Evolutionary conservation across 2,113 vertebrate species (phyloP), one percentile per base, ranked within the genome.

Genomic region (Ornithorhynchus anatinus): DNA sequence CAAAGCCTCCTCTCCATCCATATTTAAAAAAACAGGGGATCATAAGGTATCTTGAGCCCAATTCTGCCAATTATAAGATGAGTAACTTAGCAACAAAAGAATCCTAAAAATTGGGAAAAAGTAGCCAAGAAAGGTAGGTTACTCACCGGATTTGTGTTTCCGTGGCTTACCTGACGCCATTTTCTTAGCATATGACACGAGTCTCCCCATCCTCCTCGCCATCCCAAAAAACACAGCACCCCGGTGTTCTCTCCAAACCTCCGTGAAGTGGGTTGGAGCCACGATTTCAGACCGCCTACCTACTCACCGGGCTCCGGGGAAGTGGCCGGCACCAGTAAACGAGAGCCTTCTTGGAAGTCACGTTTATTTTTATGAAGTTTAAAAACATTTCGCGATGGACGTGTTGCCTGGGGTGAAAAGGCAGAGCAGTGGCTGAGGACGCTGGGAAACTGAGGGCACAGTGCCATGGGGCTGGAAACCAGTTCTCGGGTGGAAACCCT

Each of bases 81-180:
- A 75, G 40, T 1, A 7, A 54, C 64, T 72, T 51, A 54, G 38
- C 64, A 60, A 37, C 67, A 48, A 83, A 60, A 38, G 64, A 0
- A 36, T 59, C 58, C 11, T 35, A 61, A 81, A 80, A 56, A 48
- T 5, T 72, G 61, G 80, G 54, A 75, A 85, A 82, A 35, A 9
- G 27, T 59, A 72, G 75, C n/a, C 62, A 64, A 76, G n/a, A 81
- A 86, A 72, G 6, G 57, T 53, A 85, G 64, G 40, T 68, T 80
- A 50, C 22, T 53, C 40, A 33, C 39, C 69, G 39, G 70, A 77
- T 56, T 42, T 37, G n/a, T 66, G 70, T 70, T 59, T 81, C 22
- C 64, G 84, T 78, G 14, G 59, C n/a, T 80, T 63, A 80, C 68
- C 72, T 88, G 88, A 92, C 93, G 90, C 92, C 89, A 92, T 93